These are phyloP conservation scores for Lepidocolaptes lacrymiger DNA, from an alignment of 2,797 vertebrate genomes.

Conservation along the genomic window DNA sequence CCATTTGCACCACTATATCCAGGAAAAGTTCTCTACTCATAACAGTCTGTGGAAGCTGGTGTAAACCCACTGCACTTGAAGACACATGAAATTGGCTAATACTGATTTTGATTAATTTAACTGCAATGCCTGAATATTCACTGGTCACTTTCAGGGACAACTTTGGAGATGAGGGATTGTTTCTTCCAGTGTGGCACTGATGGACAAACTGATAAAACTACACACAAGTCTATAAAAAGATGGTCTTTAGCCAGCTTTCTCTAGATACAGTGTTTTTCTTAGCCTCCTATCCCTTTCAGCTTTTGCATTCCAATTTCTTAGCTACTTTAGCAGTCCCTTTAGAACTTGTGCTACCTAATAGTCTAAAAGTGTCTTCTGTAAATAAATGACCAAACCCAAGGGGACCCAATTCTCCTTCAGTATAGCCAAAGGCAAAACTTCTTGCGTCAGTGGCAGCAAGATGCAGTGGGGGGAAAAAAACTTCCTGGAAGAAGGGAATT, in stretches of 20 bases:
- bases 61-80: not conserved
- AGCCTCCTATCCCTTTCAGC: not conserved
- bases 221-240: not conserved
- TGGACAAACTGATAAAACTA: not conserved
- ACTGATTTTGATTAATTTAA: not conserved
- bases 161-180: not conserved
- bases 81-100: not conserved
- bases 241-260: not conserved
- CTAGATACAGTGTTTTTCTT: not conserved
- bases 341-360: not conserved
- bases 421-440: not conserved
- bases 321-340: not conserved
- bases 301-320: not conserved
- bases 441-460: not conserved
- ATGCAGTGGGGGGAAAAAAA: not conserved
- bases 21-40: not conserved
- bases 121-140: not conserved
- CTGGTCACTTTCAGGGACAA: not conserved
- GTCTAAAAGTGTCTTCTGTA: not conserved
- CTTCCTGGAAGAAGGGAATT: not conserved
- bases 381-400: not conserved
- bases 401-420: not conserved
- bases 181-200: not conserved
- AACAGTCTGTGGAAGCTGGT: not conserved
- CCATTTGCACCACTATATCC: not conserved